These are phyloP conservation scores for Scaptomyza hsui DNA, from an alignment of 1,140 invertebrate genomes.

Conservation along the genomic window DNA sequence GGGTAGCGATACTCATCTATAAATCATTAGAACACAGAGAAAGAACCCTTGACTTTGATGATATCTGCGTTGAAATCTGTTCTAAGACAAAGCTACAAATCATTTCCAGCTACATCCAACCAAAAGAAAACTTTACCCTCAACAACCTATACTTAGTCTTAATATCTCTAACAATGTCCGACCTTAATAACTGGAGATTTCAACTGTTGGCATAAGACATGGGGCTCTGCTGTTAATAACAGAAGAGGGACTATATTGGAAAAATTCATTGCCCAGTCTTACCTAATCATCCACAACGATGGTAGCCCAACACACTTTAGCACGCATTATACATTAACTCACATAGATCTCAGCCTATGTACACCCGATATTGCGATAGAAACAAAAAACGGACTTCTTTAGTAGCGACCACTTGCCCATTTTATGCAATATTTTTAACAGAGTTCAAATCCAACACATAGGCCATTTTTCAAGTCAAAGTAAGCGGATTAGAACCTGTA, in stretches of 20 bases:
- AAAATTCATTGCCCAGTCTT: neutral
- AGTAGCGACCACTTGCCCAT: no score
- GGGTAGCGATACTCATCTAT: slow-evolving; percentile 6
- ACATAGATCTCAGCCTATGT: neutral
- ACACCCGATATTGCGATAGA: no score
- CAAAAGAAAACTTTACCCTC: neutral
- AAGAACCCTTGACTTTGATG: no score
- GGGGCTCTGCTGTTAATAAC: neutral
- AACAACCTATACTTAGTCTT: neutral
- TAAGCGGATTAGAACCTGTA: no score
- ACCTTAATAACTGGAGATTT: slow-evolving; percentile 3
- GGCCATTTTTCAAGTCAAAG: no score
- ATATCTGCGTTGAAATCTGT: no score
- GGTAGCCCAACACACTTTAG: slow-evolving; percentile 3
- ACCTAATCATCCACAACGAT: slow-evolving; percentile 3
- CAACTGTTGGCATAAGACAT: neutral
- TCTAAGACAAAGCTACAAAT: neutral
- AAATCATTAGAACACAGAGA: neutral
- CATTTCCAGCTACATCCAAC: slow-evolving; percentile 1
- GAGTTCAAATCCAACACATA: no score
- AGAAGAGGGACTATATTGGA: neutral
- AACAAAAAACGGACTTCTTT: no score
- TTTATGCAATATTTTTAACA: no score
- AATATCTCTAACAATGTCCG: no score
- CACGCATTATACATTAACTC: slow-evolving; percentile 3